A percentile compares a stretch with the other conserved stretches of the same genome.
These are phyloP conservation scores for Caenorhabditis sp. DNA, from an alignment of 2,888 invertebrate species.

Conservation along the genomic window DNA sequence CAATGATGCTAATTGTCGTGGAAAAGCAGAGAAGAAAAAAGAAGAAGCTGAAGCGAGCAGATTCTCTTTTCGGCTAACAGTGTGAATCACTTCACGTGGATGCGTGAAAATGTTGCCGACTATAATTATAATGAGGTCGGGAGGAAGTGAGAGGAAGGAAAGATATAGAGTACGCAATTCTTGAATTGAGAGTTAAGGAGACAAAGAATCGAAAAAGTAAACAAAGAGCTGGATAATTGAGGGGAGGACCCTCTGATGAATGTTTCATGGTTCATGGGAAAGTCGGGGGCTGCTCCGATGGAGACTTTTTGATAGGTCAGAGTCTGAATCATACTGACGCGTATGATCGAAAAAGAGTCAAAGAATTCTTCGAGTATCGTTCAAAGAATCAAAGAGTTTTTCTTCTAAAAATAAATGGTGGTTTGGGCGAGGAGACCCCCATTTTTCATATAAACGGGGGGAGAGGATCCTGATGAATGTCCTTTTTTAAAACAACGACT, in stretches of 20 bases:
- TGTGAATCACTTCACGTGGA: constrained; percentile 50
- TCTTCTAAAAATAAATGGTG: neutral
- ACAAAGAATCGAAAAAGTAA: constrained; percentile 21
- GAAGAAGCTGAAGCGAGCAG: constrained; percentile 5
- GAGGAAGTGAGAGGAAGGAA: constrained; percentile 19
- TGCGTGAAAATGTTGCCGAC: constrained; percentile 42
- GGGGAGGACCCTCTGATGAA: constrained; percentile 48
- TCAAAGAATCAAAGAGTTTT: neutral
- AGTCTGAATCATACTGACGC: too few relatives aligned
- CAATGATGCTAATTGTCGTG: constrained; percentile 55
- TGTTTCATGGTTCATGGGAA: constrained; percentile 50
- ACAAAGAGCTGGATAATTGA: constrained; percentile 52
- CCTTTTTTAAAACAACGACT: neutral
- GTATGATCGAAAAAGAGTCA: neutral
- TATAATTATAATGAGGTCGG: constrained; percentile 57
- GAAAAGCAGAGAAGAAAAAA: neutral
- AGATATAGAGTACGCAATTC: constrained; percentile 36
- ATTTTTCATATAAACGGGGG: neutral
- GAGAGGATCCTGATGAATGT: neutral
- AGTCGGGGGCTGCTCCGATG: neutral
- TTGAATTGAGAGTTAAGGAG: constrained; percentile 22
- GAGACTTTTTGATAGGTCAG: constrained; percentile 40
- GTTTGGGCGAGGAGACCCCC: neutral
- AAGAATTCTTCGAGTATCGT: neutral
- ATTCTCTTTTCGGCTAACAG: constrained; percentile 19